Conservation (phyloP, 1,140 invertebrate genomes). For the Papilio machaon region DNA sequence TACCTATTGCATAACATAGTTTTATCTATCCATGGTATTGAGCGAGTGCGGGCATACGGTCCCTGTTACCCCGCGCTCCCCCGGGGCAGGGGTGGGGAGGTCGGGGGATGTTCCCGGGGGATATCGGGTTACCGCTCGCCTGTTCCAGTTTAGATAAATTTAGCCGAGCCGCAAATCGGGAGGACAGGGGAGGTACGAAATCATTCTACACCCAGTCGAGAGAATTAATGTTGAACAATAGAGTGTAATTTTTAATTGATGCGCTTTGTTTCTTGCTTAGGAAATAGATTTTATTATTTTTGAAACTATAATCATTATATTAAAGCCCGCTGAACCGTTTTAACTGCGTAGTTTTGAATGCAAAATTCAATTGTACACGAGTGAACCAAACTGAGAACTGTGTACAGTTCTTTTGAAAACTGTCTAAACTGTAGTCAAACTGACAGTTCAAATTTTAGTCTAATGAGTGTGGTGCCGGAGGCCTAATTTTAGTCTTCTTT, state of each 20-base stretch:
- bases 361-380: too few relatives aligned
- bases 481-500: too few relatives aligned
- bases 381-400: too few relatives aligned
- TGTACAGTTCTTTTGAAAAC: too few relatives aligned
- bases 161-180: constrained; percentile 41
- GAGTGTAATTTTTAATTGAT: background rate
- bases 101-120: constrained; percentile 32
- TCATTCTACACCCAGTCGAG: background rate
- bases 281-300: background rate
- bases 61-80: constrained; percentile 46
- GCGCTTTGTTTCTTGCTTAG: background rate
- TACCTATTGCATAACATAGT: constrained; percentile 18
- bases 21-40: constrained; percentile 47
- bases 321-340: too few relatives aligned
- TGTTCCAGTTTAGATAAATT: constrained; percentile 57
- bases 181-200: constrained; percentile 15
- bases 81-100: constrained; percentile 26
- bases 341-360: too few relatives aligned
- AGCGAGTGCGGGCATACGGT: constrained; percentile 55
- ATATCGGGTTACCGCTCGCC: constrained; percentile 56
- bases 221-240: background rate
- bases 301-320: too few relatives aligned
- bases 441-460: too few relatives aligned
- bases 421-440: too few relatives aligned
- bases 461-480: too few relatives aligned